Evolutionary conservation across 2,797 vertebrate species (phyloP), one percentile per base, ranked within the genome.

Genomic region (Tinamus major): DNA sequence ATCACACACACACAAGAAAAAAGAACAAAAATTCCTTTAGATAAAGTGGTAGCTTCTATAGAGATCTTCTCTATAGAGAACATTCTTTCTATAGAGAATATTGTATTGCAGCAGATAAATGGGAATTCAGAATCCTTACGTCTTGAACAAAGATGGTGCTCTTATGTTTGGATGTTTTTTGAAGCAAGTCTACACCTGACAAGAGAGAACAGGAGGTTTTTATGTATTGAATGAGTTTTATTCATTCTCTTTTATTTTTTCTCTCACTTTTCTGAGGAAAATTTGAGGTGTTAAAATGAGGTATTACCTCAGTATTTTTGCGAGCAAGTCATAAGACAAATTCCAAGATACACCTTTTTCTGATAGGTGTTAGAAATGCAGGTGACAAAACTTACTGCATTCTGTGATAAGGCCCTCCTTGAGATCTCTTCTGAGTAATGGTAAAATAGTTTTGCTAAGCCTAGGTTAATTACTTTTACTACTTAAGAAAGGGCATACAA

Each of bases 381-480:
- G 29, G 24, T 87, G 58, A 85, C 26, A 86, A 87, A 89, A 42
- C 48, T 18, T 48, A 48, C 10, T 48, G 92, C 68, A 15, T 64
- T 81, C 61, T 76, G 3, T 55, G 56, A 55, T 69, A 84, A 76
- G 70, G 59, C 51, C 75, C 21, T 39, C 42, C 56, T 72, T 14
- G 21, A 84, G 42, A 77, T 89, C 27, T 71, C 6, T 44, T 20
- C 48, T 61, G 39, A 81, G 44, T 51, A 76, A 55, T 16, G 19
- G 67, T 26, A 64, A 80, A 86, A 75, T 63, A 9, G 10, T 70
- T 76, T 81, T 51, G 67, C 46, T 91, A 91, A 46, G 63, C 35
- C 59, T 9, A 64, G 39, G 49, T 37, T 92, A 91, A 92, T 94
- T 93, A 79, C 26, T 51, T 89, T 24, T 79, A 91, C 53, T 65